Conservation (phyloP, 2,113 vertebrate species). For the Thermophis baileyi region DNA sequence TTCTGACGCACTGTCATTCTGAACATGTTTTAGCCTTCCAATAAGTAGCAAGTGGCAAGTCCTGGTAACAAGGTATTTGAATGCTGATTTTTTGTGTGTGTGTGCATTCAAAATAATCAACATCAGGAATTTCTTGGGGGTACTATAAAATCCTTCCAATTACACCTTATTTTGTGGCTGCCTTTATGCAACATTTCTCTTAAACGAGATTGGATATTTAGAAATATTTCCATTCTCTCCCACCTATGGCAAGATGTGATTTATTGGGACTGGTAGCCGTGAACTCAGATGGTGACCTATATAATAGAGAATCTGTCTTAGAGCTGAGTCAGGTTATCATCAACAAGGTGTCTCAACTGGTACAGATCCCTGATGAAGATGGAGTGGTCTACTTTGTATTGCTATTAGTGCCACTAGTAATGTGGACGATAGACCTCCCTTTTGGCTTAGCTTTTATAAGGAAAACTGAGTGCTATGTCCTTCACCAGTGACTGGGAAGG, state of each 20-base stretch:
- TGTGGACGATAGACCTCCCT: conserved; percentile 18
- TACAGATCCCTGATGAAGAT: conserved; percentile 67
- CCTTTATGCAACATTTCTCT: neutral
- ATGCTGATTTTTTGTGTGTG: neutral
- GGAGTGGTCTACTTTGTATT: conserved; percentile 38
- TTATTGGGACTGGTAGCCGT: conserved; percentile 51
- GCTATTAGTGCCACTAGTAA: conserved; percentile 59
- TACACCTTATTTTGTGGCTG: neutral
- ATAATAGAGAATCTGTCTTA: conserved; percentile 58
- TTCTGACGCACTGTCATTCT: conserved; percentile 11
- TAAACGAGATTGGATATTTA: neutral
- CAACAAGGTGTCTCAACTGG: conserved; percentile 30
- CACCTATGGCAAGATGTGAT: conserved; percentile 10
- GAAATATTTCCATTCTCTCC: neutral
- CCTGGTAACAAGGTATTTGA: conserved; percentile 5
- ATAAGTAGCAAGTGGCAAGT: neutral
- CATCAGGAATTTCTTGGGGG: neutral
- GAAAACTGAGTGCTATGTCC: conserved; percentile 67
- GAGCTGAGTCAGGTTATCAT: conserved; percentile 60
- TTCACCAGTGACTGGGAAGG: conserved; percentile 63
- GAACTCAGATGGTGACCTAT: conserved; percentile 41
- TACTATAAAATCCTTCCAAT: neutral
- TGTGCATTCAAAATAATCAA: conserved; percentile 13
- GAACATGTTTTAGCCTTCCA: neutral
- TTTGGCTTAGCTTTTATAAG: conserved; percentile 55